Percentiles rank a stretch among this genome's conserved stretches.
phyloP scores from a whole-genome alignment of 2,797 vertebrate species.

The Valencia hispanica region DNA sequence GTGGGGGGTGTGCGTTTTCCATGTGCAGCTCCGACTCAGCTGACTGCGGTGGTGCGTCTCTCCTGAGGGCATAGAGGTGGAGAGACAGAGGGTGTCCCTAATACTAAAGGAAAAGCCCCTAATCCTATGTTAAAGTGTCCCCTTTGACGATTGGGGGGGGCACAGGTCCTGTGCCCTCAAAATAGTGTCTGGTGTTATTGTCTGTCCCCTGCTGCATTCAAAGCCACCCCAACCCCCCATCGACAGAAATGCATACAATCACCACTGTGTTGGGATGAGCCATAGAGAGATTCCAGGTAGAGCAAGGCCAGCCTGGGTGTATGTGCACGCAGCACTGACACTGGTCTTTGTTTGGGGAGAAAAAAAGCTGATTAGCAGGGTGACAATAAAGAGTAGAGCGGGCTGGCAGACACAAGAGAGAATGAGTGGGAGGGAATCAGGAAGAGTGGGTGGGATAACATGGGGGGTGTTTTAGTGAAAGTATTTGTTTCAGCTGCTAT shows the following conservation, averaged over 20 bases:
- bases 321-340: slow-evolving; percentile 16
- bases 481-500: slow-evolving; percentile 78
- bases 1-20: slow-evolving; percentile 37
- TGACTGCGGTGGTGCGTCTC: slow-evolving; percentile 32
- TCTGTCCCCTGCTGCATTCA: slow-evolving; percentile 37
- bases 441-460: slow-evolving; percentile 66
- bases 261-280: slow-evolving; percentile 2
- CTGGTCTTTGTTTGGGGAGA: slow-evolving; percentile 59
- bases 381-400: slow-evolving; percentile 66
- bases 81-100: slow-evolving; percentile 71
- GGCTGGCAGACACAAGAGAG: slow-evolving; percentile 53
- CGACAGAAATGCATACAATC: not conserved
- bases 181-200: slow-evolving; percentile 62
- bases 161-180: slow-evolving; percentile 11
- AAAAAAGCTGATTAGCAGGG: slow-evolving; percentile 71
- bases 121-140: slow-evolving; percentile 72
- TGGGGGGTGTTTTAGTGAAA: slow-evolving; percentile 49
- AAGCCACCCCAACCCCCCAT: slow-evolving; percentile 17
- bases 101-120: slow-evolving; percentile 71
- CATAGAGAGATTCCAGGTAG: slow-evolving; percentile 40
- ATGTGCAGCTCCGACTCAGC: slow-evolving; percentile 34
- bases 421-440: slow-evolving; percentile 65
- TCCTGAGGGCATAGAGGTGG: slow-evolving; percentile 52
- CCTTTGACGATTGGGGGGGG: slow-evolving; percentile 45
- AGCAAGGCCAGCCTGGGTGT: slow-evolving; percentile 14